Evolutionary conservation across 2,888 invertebrate species (phyloP), one percentile per base, ranked within the genome.

Genomic region (Euclidia mi): DNA sequence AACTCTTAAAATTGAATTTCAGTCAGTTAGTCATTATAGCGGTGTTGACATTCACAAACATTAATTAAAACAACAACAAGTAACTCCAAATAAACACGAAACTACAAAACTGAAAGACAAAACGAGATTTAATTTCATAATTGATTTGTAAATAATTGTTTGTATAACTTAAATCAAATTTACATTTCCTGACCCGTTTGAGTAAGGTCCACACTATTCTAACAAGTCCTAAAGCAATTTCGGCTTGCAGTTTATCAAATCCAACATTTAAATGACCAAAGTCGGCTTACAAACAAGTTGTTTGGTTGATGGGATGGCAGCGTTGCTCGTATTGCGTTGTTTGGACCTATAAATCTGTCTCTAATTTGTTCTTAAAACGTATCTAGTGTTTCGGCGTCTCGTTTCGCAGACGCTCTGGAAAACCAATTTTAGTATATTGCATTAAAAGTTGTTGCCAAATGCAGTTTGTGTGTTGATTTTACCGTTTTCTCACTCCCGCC

Each of bases 221-320:
- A 76, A 76, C 78, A 70, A 44, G 15, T 55, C 57, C 61, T 65
- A 72, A 84, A 86, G 84, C 86, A 89, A 88, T 90, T 87, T 81
- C 76, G 78, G 64, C 74, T 63, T 81, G 85, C 88, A 90, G 79
- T 92, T 90, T 91, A 88, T 92, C 91, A 91, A 89, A 88, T 76
- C 81, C 81, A 88, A 85, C 91, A 91, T 91, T 91, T 90, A 91
- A 91, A 92, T 91, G 91, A 89, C 91, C 88, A 82, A 90, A 91
- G 87, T 90, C 88, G 84, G 83, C 84, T 81, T 80, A 75, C 85
- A 87, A 90, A 90, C 87, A 88, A 89, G 77, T 91, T 91, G 90
- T 89, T 90, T 85, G 84, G 84, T 83, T 85, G 88, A 90, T 88
- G 82, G 84, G 78, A 82, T 80, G 84, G 80, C 82, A 78, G 82